phyloP scores from a whole-genome alignment of 2,113 vertebrate genomes.

The Cnemophilus loriae region DNA sequence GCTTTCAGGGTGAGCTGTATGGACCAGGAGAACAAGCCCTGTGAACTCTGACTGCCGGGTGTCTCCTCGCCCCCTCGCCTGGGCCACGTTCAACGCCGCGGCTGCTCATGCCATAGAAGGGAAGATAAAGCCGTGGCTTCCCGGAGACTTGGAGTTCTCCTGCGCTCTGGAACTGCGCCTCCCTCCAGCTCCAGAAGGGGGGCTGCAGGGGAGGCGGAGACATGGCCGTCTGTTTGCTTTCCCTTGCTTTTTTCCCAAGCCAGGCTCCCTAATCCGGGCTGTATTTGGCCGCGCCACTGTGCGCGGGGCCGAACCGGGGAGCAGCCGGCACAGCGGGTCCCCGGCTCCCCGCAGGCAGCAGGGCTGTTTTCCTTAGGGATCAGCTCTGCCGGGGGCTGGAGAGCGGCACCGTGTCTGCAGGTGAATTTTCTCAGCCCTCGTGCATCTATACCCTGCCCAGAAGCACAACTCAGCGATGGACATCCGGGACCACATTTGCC shows the following conservation, averaged over 20 bases:
- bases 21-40: background rate
- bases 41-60: background rate
- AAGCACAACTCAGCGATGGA: background rate
- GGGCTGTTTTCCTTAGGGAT: no score
- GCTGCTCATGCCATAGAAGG: constrained; percentile 37
- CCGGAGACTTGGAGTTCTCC: background rate
- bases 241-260: background rate
- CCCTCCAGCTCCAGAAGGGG: background rate
- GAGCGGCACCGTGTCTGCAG: background rate
- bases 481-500: background rate
- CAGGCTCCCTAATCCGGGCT: background rate
- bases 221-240: background rate
- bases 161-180: background rate
- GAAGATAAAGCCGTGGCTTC: constrained; percentile 21
- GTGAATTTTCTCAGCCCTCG: background rate
- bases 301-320: background rate
- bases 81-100: background rate
- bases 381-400: background rate
- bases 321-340: background rate
- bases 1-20: rapidly evolving
- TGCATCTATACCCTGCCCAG: rapidly evolving
- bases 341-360: background rate
- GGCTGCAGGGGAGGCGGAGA: background rate
- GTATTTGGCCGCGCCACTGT: background rate
- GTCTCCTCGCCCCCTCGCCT: background rate